Evolutionary conservation across 2,797 vertebrate genomes (phyloP).

Genomic region (Megalops cyprinoides): DNA sequence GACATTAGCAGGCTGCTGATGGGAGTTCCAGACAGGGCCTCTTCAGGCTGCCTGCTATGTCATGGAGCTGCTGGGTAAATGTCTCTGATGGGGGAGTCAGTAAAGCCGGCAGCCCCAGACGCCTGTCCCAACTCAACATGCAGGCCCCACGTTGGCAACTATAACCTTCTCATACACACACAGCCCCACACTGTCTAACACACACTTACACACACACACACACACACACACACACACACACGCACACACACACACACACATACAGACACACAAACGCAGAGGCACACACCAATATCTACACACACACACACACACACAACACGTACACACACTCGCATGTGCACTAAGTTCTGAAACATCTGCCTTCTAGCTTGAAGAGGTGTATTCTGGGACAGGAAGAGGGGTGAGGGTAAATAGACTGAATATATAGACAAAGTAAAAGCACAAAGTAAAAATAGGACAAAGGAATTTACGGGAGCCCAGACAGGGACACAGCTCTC

Average conservation of each 20-base stretch:
- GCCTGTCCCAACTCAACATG: constrained; percentile 21
- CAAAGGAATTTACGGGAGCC: constrained; percentile 67
- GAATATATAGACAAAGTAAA: constrained; percentile 69
- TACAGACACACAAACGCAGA: background rate
- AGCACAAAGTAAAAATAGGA: constrained; percentile 58
- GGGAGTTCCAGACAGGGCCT: constrained; percentile 63
- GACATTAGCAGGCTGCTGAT: constrained; percentile 64
- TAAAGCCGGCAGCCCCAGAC: constrained; percentile 37
- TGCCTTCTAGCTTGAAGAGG: constrained; percentile 60
- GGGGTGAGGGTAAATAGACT: constrained; percentile 51
- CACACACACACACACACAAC: constrained; percentile 19
- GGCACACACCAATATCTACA: background rate
- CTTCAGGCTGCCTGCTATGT: constrained; percentile 60
- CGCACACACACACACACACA: background rate
- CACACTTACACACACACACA: constrained; percentile 1
- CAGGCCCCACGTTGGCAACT: background rate
- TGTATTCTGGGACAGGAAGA: constrained; percentile 67
- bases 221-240: background rate
- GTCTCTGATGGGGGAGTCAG: constrained; percentile 48
- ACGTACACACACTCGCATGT: constrained; percentile 36
- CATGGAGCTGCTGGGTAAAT: constrained; percentile 48
- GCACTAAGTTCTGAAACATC: constrained; percentile 59
- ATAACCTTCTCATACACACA: background rate
- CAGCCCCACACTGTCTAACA: background rate
- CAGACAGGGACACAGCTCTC: constrained; percentile 52